A percentile compares a stretch with the other conserved stretches of the same genome.
phyloP scores from a whole-genome alignment of 2,113 vertebrate genomes.

The Equus quagga region DNA sequence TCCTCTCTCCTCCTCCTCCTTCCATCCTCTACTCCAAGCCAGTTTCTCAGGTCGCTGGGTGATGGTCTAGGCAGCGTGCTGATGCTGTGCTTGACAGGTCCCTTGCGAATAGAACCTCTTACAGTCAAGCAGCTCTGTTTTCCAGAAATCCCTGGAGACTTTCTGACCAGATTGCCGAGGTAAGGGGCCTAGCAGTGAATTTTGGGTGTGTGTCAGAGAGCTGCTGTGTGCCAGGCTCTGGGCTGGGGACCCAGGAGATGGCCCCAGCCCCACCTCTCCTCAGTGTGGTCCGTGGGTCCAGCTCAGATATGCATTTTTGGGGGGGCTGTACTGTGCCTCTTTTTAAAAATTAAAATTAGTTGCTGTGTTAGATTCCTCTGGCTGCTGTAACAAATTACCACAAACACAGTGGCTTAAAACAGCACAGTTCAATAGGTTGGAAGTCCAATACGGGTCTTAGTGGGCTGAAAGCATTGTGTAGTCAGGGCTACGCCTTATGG shows the following conservation, averaged over 20 bases:
- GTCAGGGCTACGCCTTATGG: background rate
- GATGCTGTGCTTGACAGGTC: background rate
- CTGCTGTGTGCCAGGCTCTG: too few relatives aligned
- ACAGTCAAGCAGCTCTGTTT: background rate
- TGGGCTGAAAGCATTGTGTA: background rate
- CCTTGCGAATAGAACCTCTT: background rate
- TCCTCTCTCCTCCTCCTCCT: too few relatives aligned
- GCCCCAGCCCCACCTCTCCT: background rate
- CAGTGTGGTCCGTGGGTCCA: background rate
- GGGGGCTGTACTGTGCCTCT: background rate
- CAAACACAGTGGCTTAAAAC: background rate
- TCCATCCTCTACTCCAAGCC: background rate
- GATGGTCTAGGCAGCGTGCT: background rate
- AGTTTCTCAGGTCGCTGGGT: background rate
- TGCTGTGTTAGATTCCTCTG: background rate
- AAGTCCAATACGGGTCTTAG: background rate
- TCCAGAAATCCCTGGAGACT: conserved; percentile 34
- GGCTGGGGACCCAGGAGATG: background rate
- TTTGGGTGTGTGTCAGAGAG: background rate
- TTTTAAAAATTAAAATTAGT: background rate
- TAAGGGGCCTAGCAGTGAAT: background rate
- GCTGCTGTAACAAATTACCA: background rate
- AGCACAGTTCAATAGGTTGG: background rate
- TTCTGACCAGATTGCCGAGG: background rate
- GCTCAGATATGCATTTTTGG: background rate